Base-by-base conservation (phyloP, 2,797 vertebrate genomes). In the Eupleurogrammus muticus region DNA sequence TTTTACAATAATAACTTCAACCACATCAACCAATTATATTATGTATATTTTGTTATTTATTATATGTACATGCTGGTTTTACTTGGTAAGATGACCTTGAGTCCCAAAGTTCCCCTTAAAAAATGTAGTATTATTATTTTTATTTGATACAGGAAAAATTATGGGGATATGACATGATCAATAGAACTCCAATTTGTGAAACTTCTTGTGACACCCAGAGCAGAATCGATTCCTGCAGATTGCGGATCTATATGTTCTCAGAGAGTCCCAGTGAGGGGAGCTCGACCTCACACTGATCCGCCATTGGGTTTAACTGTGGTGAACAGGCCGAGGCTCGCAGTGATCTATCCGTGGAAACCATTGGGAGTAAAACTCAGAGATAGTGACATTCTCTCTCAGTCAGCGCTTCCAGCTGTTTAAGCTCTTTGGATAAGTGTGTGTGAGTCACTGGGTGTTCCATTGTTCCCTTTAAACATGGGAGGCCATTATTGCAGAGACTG, bases 311-410 rank as follows among this genome's bases (percentile, higher is more conserved):
- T 70, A 69, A 68, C 66, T 61, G 61, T 69, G 66, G 66, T 73
- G 80, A 87, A 80, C 76, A 75, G 56, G 79, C 70, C 65, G 71
- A 51, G 49, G 58, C 73, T 60, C 42, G 66, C 61, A 65, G 67
- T 52, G 16, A 55, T 48, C 50, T 50, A 73, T 80, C 70, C 47
- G 24, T 9, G 1, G 34, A 66, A 73, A 72, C 51, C 60, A 80
- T 80, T 70, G 49, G 53, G 57, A 58, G 52, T 19, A 78, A 36
- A 80, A 82, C 56, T 66, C 75, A 58, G 63, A 79, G 65, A 82
- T 70, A 53, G 55, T 58, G 20, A 48, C 57, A 32, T 83, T 79
- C 58, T 67, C 46, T 78, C 40, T 56, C 38, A 59, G 62, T 76
- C 65, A 55, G 28, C 60, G 51, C 72, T 71, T 70, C 51, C 34